Evolutionary conservation across 1,140 invertebrate genomes (phyloP).

Genomic region (Diachasma alloeum): DNA sequence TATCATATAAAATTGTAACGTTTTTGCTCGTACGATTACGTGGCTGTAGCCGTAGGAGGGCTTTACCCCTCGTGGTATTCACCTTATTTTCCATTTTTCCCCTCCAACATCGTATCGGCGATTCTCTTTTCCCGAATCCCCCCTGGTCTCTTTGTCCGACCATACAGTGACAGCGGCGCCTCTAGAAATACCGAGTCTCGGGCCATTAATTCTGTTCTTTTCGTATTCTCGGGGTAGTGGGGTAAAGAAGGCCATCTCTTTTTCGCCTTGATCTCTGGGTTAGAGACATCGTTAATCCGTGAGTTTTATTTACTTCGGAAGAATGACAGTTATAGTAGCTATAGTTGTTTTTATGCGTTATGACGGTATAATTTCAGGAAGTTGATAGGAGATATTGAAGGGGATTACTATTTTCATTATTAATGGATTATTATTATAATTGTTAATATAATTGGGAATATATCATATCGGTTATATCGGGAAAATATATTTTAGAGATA

Average conservation of each 20-base stretch:
- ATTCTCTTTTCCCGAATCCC: neutral
- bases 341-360: neutral
- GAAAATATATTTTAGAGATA: too few species aligned
- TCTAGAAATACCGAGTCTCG: slow-evolving; percentile 19
- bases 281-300: slow-evolving; percentile 26
- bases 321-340: neutral
- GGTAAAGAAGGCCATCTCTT: neutral
- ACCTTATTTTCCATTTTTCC: neutral
- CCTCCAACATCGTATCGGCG: neutral
- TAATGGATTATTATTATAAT: too few species aligned
- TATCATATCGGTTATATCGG: too few species aligned
- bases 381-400: too few species aligned
- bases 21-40: neutral
- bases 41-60: neutral
- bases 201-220: slow-evolving; percentile 29
- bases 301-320: neutral
- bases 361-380: neutral
- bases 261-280: neutral
- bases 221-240: neutral
- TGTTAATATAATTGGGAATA: too few species aligned
- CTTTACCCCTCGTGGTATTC: neutral
- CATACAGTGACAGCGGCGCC: slow-evolving; percentile 13
- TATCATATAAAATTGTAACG: slow-evolving; percentile 13
- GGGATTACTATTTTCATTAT: too few species aligned
- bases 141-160: neutral